A percentile compares a stretch with the other conserved stretches of the same genome.
These are phyloP conservation scores for Copsychus sechellarum DNA, from an alignment of 2,113 vertebrate species.

Conservation along the genomic window DNA sequence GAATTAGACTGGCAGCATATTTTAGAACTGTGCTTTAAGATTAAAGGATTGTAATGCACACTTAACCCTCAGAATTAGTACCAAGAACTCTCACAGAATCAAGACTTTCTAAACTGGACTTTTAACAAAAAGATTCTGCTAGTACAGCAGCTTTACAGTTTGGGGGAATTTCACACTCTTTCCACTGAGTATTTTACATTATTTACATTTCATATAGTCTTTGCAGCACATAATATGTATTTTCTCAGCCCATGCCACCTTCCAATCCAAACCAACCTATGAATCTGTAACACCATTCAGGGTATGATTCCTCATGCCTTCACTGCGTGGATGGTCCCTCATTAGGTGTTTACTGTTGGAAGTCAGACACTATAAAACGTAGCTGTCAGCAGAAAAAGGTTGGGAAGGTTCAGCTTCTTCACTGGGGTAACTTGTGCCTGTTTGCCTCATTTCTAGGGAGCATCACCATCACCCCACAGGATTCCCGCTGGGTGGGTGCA, in stretches of 20 bases:
- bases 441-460: conserved; percentile 73
- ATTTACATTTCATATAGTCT: background rate
- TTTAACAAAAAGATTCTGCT: background rate
- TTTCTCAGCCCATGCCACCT: background rate
- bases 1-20: background rate
- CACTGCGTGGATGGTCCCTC: background rate
- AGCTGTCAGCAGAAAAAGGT: background rate
- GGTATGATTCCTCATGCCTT: background rate
- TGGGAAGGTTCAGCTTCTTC: background rate
- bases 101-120: background rate
- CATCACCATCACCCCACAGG: conserved; percentile 85
- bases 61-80: background rate
- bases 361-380: background rate
- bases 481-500: conserved; percentile 93
- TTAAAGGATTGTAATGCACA: background rate
- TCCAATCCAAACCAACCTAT: background rate
- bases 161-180: background rate
- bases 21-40: background rate
- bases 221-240: background rate
- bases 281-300: rapidly evolving
- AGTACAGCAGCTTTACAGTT: background rate
- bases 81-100: background rate
- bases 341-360: background rate
- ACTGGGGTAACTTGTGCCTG: background rate
- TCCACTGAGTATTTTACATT: background rate